Evolutionary conservation across 1,140 invertebrate species (phyloP).

Genomic region (Orius laevigatus): DNA sequence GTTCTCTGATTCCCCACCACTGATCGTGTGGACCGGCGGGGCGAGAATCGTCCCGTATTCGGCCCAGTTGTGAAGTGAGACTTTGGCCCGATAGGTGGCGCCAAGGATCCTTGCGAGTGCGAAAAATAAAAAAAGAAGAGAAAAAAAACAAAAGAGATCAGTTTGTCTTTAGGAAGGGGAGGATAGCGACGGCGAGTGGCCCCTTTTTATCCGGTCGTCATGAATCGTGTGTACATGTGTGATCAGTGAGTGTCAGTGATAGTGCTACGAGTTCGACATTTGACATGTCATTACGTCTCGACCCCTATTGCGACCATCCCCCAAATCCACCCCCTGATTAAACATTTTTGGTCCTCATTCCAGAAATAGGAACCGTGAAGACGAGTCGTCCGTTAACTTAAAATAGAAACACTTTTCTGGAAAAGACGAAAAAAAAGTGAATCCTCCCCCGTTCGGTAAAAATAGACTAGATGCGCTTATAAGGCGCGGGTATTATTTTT

Average conservation of each 20-base stretch:
- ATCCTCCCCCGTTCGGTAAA: too few species aligned
- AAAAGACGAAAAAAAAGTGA: too few species aligned
- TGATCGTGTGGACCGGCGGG: too few species aligned
- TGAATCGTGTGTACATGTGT: slow-evolving; percentile 5
- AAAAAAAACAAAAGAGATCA: slow-evolving; percentile 8
- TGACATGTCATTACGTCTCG: slow-evolving; percentile 7
- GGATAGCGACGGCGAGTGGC: slow-evolving; percentile 2
- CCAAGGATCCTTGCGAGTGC: background rate
- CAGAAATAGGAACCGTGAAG: too few species aligned
- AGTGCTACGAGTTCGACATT: background rate
- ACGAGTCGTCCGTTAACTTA: too few species aligned
- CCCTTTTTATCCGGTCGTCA: slow-evolving; percentile 1
- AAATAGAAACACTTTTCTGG: too few species aligned
- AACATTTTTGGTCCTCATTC: background rate
- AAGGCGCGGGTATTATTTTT: background rate
- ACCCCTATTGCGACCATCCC: background rate
- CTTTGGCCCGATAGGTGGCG: slow-evolving; percentile 4
- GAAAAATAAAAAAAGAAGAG: slow-evolving; percentile 2
- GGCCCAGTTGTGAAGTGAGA: slow-evolving; percentile 9
- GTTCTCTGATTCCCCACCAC: too few species aligned
- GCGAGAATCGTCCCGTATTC: too few species aligned
- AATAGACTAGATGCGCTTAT: too few species aligned
- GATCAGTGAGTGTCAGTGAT: background rate
- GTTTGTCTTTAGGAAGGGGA: slow-evolving; percentile 9
- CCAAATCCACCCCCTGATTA: background rate